Evolutionary conservation across 2,888 invertebrate species (phyloP).

Genomic region (Pterostichus madidus): DNA sequence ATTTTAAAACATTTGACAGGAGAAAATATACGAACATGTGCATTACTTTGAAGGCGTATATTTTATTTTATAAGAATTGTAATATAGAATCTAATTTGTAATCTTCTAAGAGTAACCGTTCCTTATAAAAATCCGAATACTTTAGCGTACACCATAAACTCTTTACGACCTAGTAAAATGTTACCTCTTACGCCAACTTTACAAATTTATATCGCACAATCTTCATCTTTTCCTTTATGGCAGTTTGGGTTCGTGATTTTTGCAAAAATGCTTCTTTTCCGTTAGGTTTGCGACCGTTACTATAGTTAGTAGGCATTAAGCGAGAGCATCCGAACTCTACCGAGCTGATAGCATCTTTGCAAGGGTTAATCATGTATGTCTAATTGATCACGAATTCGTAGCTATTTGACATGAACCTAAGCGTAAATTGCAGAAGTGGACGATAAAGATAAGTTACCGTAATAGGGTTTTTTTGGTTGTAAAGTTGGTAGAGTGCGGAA

Average conservation of each 20-base stretch:
- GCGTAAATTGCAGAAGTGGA: not conserved
- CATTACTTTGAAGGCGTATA: no score
- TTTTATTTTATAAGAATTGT: no score
- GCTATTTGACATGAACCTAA: not conserved
- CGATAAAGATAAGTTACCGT: conserved; percentile 10
- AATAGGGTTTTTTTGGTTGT: not conserved
- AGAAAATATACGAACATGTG: no score
- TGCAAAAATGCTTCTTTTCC: conserved; percentile 21
- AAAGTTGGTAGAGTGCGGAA: no score
- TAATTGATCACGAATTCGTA: conserved; percentile 52
- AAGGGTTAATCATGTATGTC: conserved; percentile 44
- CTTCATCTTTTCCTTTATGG: conserved; percentile 34
- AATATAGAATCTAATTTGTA: not conserved
- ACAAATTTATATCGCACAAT: not conserved
- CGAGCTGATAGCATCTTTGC: conserved; percentile 22
- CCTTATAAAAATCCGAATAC: conserved; percentile 5
- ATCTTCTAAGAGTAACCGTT: not conserved
- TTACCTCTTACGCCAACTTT: not conserved
- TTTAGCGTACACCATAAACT: conserved; percentile 25
- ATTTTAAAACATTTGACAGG: no score
- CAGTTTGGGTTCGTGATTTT: conserved; percentile 15
- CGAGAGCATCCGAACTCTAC: conserved; percentile 10
- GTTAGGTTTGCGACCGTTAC: conserved; percentile 40
- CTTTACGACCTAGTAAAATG: not conserved
- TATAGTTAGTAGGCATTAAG: conserved; percentile 28